Percentiles rank a stretch among this genome's conserved stretches.
phyloP scores from a whole-genome alignment of 2,113 vertebrate genomes.

The Sphaerodactylus townsendi region DNA sequence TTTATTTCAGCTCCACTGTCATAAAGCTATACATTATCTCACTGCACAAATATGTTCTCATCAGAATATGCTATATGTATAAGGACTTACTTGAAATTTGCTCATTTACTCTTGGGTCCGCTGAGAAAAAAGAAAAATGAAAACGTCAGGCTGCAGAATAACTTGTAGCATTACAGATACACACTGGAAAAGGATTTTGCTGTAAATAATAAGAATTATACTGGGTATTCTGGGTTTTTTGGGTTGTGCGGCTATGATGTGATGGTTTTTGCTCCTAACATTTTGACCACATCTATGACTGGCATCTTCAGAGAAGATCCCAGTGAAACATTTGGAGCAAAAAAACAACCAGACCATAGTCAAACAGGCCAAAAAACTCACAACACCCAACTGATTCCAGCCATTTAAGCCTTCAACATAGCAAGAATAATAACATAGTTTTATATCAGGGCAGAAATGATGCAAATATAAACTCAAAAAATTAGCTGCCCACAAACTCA shows the following conservation, averaged over 20 bases:
- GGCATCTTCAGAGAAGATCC: too few relatives aligned
- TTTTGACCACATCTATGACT: too few relatives aligned
- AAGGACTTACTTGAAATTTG: conserved; percentile 85
- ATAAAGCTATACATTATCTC: conserved; percentile 2
- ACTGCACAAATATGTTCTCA: conserved; percentile 37
- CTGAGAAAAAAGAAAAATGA: conserved; percentile 71
- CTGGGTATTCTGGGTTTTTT: too few relatives aligned
- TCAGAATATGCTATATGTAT: background rate
- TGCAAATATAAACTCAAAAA: conserved; percentile 9
- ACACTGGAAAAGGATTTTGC: conserved; percentile 25
- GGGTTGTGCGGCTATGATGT: too few relatives aligned
- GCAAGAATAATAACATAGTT: conserved; percentile 34
- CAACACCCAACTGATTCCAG: too few relatives aligned
- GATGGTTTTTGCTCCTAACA: too few relatives aligned
- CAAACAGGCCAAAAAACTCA: too few relatives aligned
- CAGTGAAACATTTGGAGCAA: too few relatives aligned
- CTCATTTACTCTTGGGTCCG: conserved; percentile 93
- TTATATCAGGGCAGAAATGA: conserved; percentile 17
- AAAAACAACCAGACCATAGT: too few relatives aligned
- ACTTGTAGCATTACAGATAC: conserved; percentile 34
- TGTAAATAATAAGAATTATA: conserved; percentile 24
- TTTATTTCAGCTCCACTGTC: conserved; percentile 24
- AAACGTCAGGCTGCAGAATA: conserved; percentile 51
- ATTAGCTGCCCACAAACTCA: background rate
- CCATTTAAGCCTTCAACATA: too few relatives aligned